Base-by-base conservation (phyloP, 2,888 invertebrate genomes). In the Rotaria macrura region DNA sequence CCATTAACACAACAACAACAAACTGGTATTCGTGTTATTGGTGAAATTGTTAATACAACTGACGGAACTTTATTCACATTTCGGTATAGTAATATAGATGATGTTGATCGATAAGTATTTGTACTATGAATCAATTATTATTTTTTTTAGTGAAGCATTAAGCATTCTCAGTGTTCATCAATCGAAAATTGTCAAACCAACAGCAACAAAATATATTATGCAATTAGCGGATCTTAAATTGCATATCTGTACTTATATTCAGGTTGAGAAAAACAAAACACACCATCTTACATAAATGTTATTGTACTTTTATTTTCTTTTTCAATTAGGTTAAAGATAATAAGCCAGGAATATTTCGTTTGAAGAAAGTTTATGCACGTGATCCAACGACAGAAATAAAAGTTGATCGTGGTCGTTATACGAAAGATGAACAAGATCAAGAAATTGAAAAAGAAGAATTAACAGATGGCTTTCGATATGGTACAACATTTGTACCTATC, bases 141-240 rank as follows among this genome's bases (percentile, higher is more conserved):
- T n/a, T n/a, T 29, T 49, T 87, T 91, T 83, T 89, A 90, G 89
- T 85, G 93, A 93, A 88, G 93, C 93, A 0, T 91, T 94, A 88
- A 92, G 92, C 25, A 93, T 93, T 86, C 91, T 94, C 85, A 89
- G 90, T 85, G 89, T 88, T 86, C 91, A 90, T 87, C 90, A 90
- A 87, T 88, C 89, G 12, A 88, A 90, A 20, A 89, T 89, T 84
- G 89, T 90, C 9, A 92, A 91, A 55, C 91, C 93, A 0, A 91
- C 91, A 86, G 92, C 93, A 0, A 94, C 94, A 94, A 93, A 94
- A 91, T 92, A 92, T 52, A 92, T 92, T 86, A 90, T 94, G 83
- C 92, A 93, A 85, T 90, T 92, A 55, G 91, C 92, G 3, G 88
- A 92, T 87, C 92, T 94, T 47, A 91, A 91, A 87, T 93, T 94